Evolutionary conservation across 2,797 vertebrate genomes (phyloP).

Genomic region (Austrolebias charrua): DNA sequence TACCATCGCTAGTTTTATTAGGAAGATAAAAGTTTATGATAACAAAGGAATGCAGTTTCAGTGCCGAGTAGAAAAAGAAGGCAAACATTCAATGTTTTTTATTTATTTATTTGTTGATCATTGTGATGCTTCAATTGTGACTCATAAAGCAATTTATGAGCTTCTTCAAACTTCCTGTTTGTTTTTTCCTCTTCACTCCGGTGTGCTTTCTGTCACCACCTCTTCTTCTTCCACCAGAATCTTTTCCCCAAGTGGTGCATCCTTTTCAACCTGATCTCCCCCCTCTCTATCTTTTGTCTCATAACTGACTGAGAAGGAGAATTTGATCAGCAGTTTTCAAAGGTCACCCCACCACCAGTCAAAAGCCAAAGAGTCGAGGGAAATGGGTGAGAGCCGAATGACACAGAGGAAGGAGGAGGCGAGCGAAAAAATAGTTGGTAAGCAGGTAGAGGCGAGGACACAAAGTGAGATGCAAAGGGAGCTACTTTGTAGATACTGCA

Average conservation of each 20-base stretch:
- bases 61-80: conserved; percentile 18
- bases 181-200: conserved; percentile 17
- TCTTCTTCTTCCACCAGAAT: conserved; percentile 13
- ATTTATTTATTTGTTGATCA: conserved; percentile 29
- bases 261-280: conserved; percentile 37
- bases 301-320: conserved; percentile 67
- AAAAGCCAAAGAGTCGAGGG: conserved; percentile 46
- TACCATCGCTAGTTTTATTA: conserved; percentile 64
- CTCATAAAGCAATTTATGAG: conserved; percentile 41
- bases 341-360: conserved; percentile 65
- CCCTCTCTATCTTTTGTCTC: conserved; percentile 14
- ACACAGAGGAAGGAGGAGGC: conserved; percentile 30
- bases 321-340: conserved; percentile 76
- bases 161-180: conserved; percentile 34
- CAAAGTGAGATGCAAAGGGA: conserved; percentile 6
- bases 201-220: conserved; percentile 19
- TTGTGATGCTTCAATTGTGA: conserved; percentile 39
- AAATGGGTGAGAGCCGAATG: conserved; percentile 27
- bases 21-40: conserved; percentile 61
- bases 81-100: conserved; percentile 27
- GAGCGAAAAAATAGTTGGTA: conserved; percentile 17
- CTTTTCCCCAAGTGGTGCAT: conserved; percentile 22
- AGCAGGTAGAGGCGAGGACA: conserved; percentile 10
- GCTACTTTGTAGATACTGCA: background rate
- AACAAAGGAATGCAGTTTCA: conserved; percentile 23